Evolutionary conservation across 2,797 vertebrate genomes (phyloP).

Genomic region (Tangara arthus): DNA sequence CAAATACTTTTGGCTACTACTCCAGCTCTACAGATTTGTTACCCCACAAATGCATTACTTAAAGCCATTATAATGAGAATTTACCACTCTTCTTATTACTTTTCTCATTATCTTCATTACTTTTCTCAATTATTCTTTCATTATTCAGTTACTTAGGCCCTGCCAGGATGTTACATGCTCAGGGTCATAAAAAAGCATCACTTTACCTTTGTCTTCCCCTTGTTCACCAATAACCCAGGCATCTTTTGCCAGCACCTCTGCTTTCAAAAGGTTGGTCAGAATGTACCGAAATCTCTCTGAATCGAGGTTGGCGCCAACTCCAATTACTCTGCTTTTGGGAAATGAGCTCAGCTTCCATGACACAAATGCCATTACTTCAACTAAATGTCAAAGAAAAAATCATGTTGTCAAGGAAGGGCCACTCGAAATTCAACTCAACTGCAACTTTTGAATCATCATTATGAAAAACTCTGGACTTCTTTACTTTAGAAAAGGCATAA

Average conservation of each 20-base stretch:
- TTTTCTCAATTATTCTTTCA: not conserved
- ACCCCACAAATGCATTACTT: not conserved
- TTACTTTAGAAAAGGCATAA: not conserved
- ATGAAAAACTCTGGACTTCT: not conserved
- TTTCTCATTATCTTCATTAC: not conserved
- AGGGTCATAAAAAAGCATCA: not conserved
- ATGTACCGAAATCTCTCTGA: constrained; percentile 85
- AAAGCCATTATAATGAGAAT: not conserved
- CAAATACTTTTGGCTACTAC: not conserved
- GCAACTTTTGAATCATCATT: not conserved
- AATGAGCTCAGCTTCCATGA: constrained; percentile 93
- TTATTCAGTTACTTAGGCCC: not conserved
- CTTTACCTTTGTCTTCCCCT: constrained; percentile 89
- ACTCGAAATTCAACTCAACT: not conserved
- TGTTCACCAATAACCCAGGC: constrained; percentile 92
- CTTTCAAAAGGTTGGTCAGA: constrained; percentile 80
- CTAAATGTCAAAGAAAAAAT: constrained; percentile 67
- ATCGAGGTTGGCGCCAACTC: constrained; percentile 93
- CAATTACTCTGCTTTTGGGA: constrained; percentile 85
- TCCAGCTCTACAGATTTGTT: not conserved
- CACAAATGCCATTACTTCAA: constrained; percentile 93
- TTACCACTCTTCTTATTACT: not conserved
- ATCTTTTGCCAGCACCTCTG: constrained; percentile 75
- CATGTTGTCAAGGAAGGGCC: not conserved
- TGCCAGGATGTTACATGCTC: not conserved